Evolutionary conservation across 1,140 invertebrate species (phyloP), one percentile per base, ranked within the genome.

Genomic region (Ips typographus): DNA sequence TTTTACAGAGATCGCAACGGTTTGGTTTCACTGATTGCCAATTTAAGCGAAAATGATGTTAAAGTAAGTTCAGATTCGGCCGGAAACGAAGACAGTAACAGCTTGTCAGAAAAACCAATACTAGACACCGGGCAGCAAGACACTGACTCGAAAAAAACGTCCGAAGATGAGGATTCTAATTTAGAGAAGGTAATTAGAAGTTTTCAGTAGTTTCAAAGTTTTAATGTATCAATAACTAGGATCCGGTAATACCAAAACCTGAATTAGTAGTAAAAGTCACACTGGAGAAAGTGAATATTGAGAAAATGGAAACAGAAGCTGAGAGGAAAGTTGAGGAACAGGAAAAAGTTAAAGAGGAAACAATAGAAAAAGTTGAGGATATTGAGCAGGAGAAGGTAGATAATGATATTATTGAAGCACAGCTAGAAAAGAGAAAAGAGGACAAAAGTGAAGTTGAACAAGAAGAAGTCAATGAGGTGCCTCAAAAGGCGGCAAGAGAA

Each of bases 1-100:
- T 7, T 2, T 68, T 68, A 38, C 66, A 91, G 89, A 76, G 90
- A 90, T 78, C 82, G 90, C 60, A 89, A 91, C 71, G 90, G 91
- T 72, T 82, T 95, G 68, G 87, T 89, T 36, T 84, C 86, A 75
- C 83, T 95, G 4, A 93, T 95, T 76, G 82, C 82, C 40, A 85
- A 88, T 65, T 81, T 95, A 40, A 88, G 88, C 53, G 85, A 86
- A 74, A 88, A 90, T 76, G 84, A 88, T 65, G 82, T 85, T 2
- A 84, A 83, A 65, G 81, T 82, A 8, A 83, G 84, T 47, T 79
- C 84, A 47, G 84, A 85, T 69, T 80, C 83, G 8, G 82, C 84
- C 63, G 78, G 82, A 2, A 89, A 90, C 80, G 89, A 90, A 77
- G 89, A 90, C 73, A 88, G 86, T 39, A 89, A 85, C 76, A 87